Evolutionary conservation across 2,888 invertebrate species (phyloP).

Genomic region (Adela reaumurella): DNA sequence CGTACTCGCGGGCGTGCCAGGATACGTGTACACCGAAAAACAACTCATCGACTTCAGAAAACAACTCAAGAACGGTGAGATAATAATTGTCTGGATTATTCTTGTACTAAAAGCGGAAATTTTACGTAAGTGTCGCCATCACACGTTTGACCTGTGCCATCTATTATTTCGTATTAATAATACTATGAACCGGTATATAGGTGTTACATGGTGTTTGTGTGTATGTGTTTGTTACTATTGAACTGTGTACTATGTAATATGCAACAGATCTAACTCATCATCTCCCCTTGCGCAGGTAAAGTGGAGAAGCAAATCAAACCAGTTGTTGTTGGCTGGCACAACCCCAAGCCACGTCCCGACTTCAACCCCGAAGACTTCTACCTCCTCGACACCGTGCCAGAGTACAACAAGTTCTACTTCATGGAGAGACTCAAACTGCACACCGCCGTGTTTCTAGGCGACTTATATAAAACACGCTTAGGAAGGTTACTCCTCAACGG

Average conservation of each 20-base stretch:
- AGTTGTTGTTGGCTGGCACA: constrained; percentile 24
- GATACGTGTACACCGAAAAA: constrained; percentile 44
- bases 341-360: constrained; percentile 16
- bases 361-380: constrained; percentile 29
- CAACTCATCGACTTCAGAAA: constrained; percentile 27
- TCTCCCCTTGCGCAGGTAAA: constrained; percentile 32
- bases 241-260: too few relatives aligned
- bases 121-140: too few relatives aligned
- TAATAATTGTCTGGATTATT: too few relatives aligned
- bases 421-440: constrained; percentile 26
- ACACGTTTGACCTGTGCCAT: too few relatives aligned
- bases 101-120: too few relatives aligned
- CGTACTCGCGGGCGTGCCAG: constrained; percentile 53
- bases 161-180: too few relatives aligned
- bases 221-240: too few relatives aligned
- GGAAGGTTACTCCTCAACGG: constrained; percentile 62
- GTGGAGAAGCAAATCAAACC: constrained; percentile 21
- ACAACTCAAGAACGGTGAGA: constrained; percentile 15
- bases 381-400: constrained; percentile 31
- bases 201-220: too few relatives aligned
- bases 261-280: too few relatives aligned
- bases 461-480: too few relatives aligned
- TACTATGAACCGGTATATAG: too few relatives aligned
- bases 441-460: constrained; percentile 15
- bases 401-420: constrained; percentile 33